A percentile compares a stretch with the other conserved stretches of the same genome.
Evolutionary conservation across 2,888 invertebrate species (phyloP).

Genomic region (Automeris io): DNA sequence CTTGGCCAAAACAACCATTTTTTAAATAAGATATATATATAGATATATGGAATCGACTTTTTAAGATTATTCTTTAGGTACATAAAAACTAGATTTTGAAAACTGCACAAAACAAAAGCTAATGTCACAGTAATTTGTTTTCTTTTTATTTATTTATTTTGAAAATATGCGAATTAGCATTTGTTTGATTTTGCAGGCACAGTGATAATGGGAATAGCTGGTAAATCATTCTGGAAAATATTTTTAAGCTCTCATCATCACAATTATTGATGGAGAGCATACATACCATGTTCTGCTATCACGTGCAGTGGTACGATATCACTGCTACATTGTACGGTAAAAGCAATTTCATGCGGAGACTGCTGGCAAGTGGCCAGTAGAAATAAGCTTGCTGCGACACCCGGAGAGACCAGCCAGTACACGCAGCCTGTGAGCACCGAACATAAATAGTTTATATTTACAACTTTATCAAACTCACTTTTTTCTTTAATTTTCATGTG

Average conservation of each 20-base stretch:
- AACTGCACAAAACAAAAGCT: too few species aligned
- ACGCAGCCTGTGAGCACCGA: slow-evolving; percentile 42
- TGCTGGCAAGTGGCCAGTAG: slow-evolving; percentile 65
- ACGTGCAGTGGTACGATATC: slow-evolving; percentile 52
- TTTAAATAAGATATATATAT: too few species aligned
- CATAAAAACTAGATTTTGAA: too few species aligned
- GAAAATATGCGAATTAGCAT: not conserved
- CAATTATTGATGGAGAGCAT: slow-evolving; percentile 5
- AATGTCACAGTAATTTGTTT: too few species aligned
- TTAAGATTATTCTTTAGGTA: too few species aligned
- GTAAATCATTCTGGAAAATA: too few species aligned
- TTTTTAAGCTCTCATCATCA: not conserved
- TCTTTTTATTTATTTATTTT: slow-evolving; percentile 3
- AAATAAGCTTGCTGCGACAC: slow-evolving; percentile 68
- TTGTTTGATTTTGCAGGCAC: too few species aligned
- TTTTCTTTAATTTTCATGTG: too few species aligned
- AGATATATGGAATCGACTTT: too few species aligned
- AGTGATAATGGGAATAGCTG: too few species aligned
- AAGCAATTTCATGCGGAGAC: slow-evolving; percentile 64
- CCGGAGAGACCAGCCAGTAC: slow-evolving; percentile 53
- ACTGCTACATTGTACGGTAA: slow-evolving; percentile 59
- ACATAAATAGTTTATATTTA: slow-evolving; percentile 40
- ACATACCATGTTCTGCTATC: slow-evolving; percentile 44
- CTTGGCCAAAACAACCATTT: too few species aligned
- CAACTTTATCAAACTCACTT: slow-evolving; percentile 13